phyloP scores from a whole-genome alignment of 2,888 invertebrate species.

The Troides oblongomaculatus region DNA sequence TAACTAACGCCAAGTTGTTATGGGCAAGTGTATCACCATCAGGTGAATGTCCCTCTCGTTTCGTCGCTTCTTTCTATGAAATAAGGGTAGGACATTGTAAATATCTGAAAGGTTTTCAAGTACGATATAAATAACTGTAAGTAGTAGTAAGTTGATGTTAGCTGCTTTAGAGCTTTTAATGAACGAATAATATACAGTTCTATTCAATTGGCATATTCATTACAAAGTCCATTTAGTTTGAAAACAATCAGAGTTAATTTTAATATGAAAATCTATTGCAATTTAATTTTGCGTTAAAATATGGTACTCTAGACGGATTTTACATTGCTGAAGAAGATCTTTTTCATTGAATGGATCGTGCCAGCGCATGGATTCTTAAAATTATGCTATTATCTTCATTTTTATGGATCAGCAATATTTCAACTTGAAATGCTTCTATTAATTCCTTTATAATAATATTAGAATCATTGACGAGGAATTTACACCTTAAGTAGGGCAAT shows the following conservation, averaged over 20 bases:
- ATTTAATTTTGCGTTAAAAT: not conserved
- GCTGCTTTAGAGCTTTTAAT: too few species aligned
- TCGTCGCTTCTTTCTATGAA: too few species aligned
- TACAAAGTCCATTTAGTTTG: not conserved
- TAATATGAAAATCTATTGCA: not conserved
- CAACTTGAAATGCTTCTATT: not conserved
- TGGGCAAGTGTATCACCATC: too few species aligned
- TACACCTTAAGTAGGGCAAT: too few species aligned
- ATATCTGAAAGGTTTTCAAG: too few species aligned
- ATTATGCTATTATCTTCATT: slow-evolving; percentile 4
- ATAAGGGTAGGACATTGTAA: too few species aligned
- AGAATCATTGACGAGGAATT: not conserved
- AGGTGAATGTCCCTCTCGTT: too few species aligned
- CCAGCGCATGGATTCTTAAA: slow-evolving; percentile 3
- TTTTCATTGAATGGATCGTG: slow-evolving; percentile 5
- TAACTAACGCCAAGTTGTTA: too few species aligned
- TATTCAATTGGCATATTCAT: not conserved
- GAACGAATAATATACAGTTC: too few species aligned
- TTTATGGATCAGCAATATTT: slow-evolving; percentile 5
- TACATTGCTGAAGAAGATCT: slow-evolving; percentile 1
- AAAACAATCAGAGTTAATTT: not conserved
- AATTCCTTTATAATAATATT: not conserved
- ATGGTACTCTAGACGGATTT: not conserved
- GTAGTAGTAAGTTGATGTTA: too few species aligned
- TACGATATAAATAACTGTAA: too few species aligned